These are phyloP conservation scores for Azorinus chamasolen DNA, from an alignment of 2,888 invertebrate genomes.

Conservation along the genomic window DNA sequence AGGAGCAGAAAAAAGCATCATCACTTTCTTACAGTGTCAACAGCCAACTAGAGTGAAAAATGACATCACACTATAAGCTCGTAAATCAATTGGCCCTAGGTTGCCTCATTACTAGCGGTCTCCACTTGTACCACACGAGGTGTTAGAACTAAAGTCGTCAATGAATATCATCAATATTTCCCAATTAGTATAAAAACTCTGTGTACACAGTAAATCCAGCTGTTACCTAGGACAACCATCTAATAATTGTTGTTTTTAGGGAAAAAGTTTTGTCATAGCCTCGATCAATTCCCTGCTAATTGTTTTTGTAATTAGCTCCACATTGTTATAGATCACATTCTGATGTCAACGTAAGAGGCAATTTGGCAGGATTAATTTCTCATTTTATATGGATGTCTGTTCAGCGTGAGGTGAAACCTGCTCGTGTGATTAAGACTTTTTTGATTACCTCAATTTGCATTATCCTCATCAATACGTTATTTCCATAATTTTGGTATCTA, in stretches of 20 bases:
- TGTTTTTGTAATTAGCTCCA: constrained; percentile 64
- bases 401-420: constrained; percentile 55
- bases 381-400: constrained; percentile 62
- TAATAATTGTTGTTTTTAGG: no score
- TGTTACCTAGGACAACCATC: constrained; percentile 17
- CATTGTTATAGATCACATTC: constrained; percentile 60
- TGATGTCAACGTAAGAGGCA: constrained; percentile 57
- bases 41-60: not conserved
- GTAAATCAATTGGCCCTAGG: constrained; percentile 33
- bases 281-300: constrained; percentile 59
- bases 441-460: constrained; percentile 66
- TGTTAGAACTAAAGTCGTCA: constrained; percentile 47
- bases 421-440: constrained; percentile 65
- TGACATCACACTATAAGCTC: constrained; percentile 21
- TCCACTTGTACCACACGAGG: constrained; percentile 1
- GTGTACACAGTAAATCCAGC: constrained; percentile 24
- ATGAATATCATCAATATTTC: constrained; percentile 42
- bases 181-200: constrained; percentile 45
- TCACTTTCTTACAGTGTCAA: no score
- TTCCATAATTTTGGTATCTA: constrained; percentile 63
- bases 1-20: no score
- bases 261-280: constrained; percentile 12
- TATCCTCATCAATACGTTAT: constrained; percentile 54
- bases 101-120: not conserved
- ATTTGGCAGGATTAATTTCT: constrained; percentile 66